Percentiles rank a stretch among this genome's conserved stretches.
These are phyloP conservation scores for Trachelipus rathkii DNA, from an alignment of 1,140 invertebrate genomes.

Conservation along the genomic window DNA sequence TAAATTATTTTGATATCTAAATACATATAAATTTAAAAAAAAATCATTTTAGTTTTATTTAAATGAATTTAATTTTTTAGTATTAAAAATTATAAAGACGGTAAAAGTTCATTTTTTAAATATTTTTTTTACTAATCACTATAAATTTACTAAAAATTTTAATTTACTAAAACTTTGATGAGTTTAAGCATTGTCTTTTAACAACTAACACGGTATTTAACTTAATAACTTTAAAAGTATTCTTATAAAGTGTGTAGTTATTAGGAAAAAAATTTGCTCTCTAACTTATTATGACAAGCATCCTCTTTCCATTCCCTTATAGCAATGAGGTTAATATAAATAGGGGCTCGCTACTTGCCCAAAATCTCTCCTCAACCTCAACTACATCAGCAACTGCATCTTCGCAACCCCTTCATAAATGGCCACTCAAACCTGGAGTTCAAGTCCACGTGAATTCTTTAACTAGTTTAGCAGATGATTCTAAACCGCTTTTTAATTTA, in stretches of 20 bases:
- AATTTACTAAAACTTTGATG: too few relatives aligned
- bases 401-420: constrained; percentile 57
- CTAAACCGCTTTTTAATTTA: constrained; percentile 57
- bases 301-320: constrained; percentile 32
- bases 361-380: constrained; percentile 33
- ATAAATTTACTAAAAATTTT: too few relatives aligned
- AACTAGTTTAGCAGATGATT: constrained; percentile 54
- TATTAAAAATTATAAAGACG: too few relatives aligned
- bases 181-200: too few relatives aligned
- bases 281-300: constrained; percentile 12
- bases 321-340: constrained; percentile 37
- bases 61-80: too few relatives aligned
- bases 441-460: constrained; percentile 68
- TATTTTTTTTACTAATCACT: too few relatives aligned
- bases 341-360: constrained; percentile 21
- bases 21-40: too few relatives aligned
- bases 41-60: too few relatives aligned
- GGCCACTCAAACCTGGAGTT: constrained; percentile 81
- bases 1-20: too few relatives aligned
- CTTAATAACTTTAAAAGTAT: too few relatives aligned
- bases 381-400: constrained; percentile 17
- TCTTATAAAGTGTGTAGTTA: background rate
- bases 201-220: too few relatives aligned
- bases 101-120: too few relatives aligned
- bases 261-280: background rate